Conservation (phyloP, 2,888 invertebrate genomes). For the Piscicola geometra region DNA sequence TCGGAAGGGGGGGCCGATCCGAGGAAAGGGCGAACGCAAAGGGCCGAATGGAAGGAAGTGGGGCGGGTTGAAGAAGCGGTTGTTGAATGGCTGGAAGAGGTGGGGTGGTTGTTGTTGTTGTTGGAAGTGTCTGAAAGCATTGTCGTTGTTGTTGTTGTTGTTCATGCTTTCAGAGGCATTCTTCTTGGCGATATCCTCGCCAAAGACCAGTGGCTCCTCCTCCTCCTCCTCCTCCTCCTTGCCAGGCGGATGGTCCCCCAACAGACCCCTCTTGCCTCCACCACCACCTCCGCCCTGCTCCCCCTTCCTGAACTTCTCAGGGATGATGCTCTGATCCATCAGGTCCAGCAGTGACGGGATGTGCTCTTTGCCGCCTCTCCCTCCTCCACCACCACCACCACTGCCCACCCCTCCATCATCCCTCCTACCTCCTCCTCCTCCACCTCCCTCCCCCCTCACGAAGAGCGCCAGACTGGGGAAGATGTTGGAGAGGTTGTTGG, state of each 20-base stretch:
- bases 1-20: not conserved
- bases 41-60: not conserved
- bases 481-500: slow-evolving; percentile 26
- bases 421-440: not conserved
- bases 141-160: not conserved
- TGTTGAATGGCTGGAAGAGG: slow-evolving; percentile 7
- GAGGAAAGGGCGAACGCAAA: not conserved
- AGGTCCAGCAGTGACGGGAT: slow-evolving; percentile 22
- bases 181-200: too few relatives aligned
- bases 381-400: not conserved
- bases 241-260: slow-evolving; percentile 22
- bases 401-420: not conserved
- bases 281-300: slow-evolving; percentile 7
- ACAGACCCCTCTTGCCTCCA: slow-evolving; percentile 19
- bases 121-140: not conserved
- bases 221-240: not conserved
- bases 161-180: too few relatives aligned
- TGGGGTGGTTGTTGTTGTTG: not conserved
- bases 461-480: slow-evolving; percentile 25
- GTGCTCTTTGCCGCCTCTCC: not conserved
- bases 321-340: slow-evolving; percentile 22
- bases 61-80: slow-evolving; percentile 11
- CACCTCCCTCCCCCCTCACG: not conserved
- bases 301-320: slow-evolving; percentile 9
- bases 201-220: too few relatives aligned